phyloP scores from a whole-genome alignment of 2,888 invertebrate species.

The Pomacea canaliculata region DNA sequence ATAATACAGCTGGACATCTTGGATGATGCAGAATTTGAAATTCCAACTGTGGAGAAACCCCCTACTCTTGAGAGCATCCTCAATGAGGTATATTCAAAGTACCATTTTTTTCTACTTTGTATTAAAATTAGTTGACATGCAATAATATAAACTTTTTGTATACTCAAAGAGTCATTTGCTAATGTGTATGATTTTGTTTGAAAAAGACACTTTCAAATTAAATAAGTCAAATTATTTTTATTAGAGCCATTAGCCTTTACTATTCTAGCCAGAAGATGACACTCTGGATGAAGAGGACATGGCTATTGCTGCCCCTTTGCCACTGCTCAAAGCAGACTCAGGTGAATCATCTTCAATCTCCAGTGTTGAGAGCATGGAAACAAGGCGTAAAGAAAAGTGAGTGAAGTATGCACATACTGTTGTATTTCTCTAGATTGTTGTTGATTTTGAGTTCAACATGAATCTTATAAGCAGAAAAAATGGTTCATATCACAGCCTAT shows the following conservation, averaged over 20 bases:
- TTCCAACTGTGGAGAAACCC: constrained; percentile 81
- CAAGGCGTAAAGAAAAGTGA: constrained; percentile 47
- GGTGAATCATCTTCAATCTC: constrained; percentile 65
- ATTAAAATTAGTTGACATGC: too few relatives aligned
- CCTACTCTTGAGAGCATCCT: constrained; percentile 86
- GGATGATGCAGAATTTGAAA: constrained; percentile 85
- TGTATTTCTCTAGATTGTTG: background rate
- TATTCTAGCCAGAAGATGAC: constrained; percentile 51
- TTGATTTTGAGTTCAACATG: too few relatives aligned
- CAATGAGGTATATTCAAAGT: constrained; percentile 74
- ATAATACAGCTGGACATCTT: constrained; percentile 73
- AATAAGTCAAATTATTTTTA: background rate
- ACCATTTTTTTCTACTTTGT: background rate
- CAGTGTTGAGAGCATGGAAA: constrained; percentile 60
- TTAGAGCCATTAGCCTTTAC: background rate
- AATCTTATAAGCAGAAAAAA: too few relatives aligned
- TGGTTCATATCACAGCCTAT: too few relatives aligned
- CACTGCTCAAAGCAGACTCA: constrained; percentile 60
- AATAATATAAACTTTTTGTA: too few relatives aligned
- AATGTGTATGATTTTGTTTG: too few relatives aligned
- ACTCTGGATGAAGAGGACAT: constrained; percentile 58
- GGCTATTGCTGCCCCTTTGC: constrained; percentile 39
- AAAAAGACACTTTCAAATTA: too few relatives aligned
- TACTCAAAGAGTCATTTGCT: too few relatives aligned
- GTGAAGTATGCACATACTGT: background rate